Evolutionary conservation across 37 sponge, comb jelly and placozoan species (phyloP), one percentile per base, ranked within the genome.

Genomic region (Cladorhizidae sp.): DNA sequence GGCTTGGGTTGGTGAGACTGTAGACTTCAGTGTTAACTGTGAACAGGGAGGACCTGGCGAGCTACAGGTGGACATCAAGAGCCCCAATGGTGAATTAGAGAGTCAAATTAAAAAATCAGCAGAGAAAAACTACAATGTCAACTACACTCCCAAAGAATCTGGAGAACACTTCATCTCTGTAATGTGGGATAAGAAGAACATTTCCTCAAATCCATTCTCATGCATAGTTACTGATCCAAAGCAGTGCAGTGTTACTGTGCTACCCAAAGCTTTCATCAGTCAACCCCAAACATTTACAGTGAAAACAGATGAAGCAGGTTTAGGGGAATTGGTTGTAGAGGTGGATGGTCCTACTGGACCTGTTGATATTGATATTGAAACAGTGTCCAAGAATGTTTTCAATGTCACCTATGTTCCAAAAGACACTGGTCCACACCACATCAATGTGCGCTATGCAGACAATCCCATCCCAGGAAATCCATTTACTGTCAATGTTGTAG

Each of bases 381-480:
- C 68, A 21, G 68, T 79, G 0, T 69, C 55, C 0, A 39, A 36
- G 37, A 80, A 73, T 8, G 62, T 62, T 42, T 86, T 74, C n/a
- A 55, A 42, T 21, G 81, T 82, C n/a, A n/a, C n/a, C n/a, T n/a
- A n/a, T n/a, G n/a, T n/a, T n/a, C n/a, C n/a, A n/a, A n/a, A n/a
- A n/a, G n/a, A n/a, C n/a, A n/a, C n/a, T n/a, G n/a, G n/a, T n/a
- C n/a, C n/a, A n/a, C n/a, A n/a, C n/a, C n/a, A n/a, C n/a, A n/a
- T n/a, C n/a, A n/a, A n/a, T n/a, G n/a, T n/a, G n/a, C n/a, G n/a
- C n/a, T n/a, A n/a, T n/a, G n/a, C n/a, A n/a, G n/a, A n/a, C n/a
- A n/a, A n/a, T n/a, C n/a, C n/a, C n/a, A n/a, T n/a, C n/a, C n/a
- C 82, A 2, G 88, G 88, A 14, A 84, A 77, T 40, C 93, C 93